Percentiles rank a stretch among this genome's conserved stretches.
phyloP scores from a whole-genome alignment of 1,140 invertebrate species.

The Drosophila arizonae region DNA sequence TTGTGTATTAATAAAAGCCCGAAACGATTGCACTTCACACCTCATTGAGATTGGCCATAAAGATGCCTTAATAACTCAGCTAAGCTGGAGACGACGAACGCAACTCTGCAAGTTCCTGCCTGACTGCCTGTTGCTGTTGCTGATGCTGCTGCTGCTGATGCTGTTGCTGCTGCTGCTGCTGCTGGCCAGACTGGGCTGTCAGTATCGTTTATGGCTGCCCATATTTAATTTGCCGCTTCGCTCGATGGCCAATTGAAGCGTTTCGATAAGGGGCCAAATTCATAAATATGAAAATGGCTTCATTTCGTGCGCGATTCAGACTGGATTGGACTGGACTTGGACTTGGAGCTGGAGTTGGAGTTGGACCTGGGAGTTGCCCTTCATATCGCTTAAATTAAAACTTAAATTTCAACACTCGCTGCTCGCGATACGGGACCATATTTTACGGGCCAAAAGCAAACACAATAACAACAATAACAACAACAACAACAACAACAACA shows the following conservation, averaged over 20 bases:
- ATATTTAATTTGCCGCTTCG: constrained; percentile 73
- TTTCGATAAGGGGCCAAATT: constrained; percentile 74
- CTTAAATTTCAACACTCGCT: constrained; percentile 78
- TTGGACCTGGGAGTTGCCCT: constrained; percentile 46
- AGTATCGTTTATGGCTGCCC: constrained; percentile 80
- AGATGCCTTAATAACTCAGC: constrained; percentile 82
- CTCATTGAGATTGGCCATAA: constrained; percentile 82
- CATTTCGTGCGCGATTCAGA: constrained; percentile 53
- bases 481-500: constrained; percentile 5
- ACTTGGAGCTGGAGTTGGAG: constrained; percentile 3
- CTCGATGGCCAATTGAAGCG: constrained; percentile 75
- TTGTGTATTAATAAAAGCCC: constrained; percentile 80
- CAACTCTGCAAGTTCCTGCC: constrained; percentile 14
- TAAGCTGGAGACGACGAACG: constrained; percentile 49
- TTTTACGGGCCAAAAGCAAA: constrained; percentile 58
- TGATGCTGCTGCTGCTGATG: not conserved
- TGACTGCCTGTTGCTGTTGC: not conserved
- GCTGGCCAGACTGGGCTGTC: constrained; percentile 48
- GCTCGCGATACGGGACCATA: constrained; percentile 65
- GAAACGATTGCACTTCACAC: constrained; percentile 81
- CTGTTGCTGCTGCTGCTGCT: not conserved
- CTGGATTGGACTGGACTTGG: constrained; percentile 24
- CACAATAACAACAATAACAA: constrained; percentile 25
- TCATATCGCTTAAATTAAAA: constrained; percentile 79
- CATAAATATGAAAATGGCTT: constrained; percentile 82